phyloP scores from a whole-genome alignment of 2,113 vertebrate species.

The Redunca redunca region DNA sequence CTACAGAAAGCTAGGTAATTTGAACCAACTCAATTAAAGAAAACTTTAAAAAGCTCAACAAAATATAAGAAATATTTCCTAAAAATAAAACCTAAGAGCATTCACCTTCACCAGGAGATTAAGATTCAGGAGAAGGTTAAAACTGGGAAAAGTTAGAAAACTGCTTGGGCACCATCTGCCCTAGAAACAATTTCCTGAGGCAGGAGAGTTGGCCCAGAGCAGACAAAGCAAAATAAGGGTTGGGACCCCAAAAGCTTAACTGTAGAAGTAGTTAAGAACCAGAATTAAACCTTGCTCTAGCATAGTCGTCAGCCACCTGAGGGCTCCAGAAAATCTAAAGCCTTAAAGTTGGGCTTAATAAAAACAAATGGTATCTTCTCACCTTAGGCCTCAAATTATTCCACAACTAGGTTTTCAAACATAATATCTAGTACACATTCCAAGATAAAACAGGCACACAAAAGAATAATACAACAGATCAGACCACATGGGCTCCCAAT shows the following conservation, averaged over 20 bases:
- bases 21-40: neutral
- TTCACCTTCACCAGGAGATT: neutral
- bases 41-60: neutral
- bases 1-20: neutral
- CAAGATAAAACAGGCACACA: neutral
- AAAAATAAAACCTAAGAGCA: neutral
- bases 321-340: neutral
- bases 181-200: neutral
- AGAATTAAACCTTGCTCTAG: neutral
- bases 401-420: neutral
- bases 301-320: neutral
- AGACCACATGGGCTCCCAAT: neutral
- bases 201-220: neutral
- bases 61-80: neutral
- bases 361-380: neutral
- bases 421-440: neutral
- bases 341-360: neutral
- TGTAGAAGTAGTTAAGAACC: neutral
- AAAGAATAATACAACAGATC: neutral
- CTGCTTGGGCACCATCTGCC: neutral
- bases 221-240: neutral
- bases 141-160: neutral
- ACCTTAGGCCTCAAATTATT: neutral
- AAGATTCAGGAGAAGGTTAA: neutral
- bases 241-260: neutral